Evolutionary conservation across 2,797 vertebrate species (phyloP), one percentile per base, ranked within the genome.

Genomic region (Spinus pinus): DNA sequence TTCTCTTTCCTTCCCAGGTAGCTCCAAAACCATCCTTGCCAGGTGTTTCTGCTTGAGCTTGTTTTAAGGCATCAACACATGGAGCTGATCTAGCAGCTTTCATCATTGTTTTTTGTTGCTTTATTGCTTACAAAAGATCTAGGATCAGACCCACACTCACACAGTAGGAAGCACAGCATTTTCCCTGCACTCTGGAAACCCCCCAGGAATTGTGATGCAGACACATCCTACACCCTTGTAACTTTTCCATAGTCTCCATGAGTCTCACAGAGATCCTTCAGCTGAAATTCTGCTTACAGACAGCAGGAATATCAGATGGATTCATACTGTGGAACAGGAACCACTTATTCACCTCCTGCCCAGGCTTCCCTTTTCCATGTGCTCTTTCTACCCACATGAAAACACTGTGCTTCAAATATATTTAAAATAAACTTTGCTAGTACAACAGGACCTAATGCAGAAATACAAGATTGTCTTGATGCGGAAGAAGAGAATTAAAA

Each of bases 231-330:
- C 5, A 6, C 6, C 31, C 22, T 77, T 67, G 9, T 33, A 99
- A 98, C 98, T 98, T 98, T 98, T 90, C 98, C 98, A 17, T 86
- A 98, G 35, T 96, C 93, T 98, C 22, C 98, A 12, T 98, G 96
- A 30, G 95, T 97, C 12, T 98, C 98, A 90, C 97, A 99, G 94
- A 99, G 93, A 98, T 94, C 30, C 98, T 97, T 98, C 98, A 99
- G 97, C 98, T 96, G 13, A 99, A 99, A 97, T 99, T 98, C 90
- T 97, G 75, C 46, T 47, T 78, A 85, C 98, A 98, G 94, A 98
- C 98, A 95, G 96, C 95, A 0, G 97, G 81, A 0, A 98, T 23
- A 2, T 97, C 53, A 72, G 83, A 89, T 9, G 88, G 15, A 73
- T 97, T 97, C 0, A 98, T 98, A 53, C 98, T 97, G 0, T 98